phyloP scores from a whole-genome alignment of 2,888 invertebrate genomes.

The Luperina nickerlii region DNA sequence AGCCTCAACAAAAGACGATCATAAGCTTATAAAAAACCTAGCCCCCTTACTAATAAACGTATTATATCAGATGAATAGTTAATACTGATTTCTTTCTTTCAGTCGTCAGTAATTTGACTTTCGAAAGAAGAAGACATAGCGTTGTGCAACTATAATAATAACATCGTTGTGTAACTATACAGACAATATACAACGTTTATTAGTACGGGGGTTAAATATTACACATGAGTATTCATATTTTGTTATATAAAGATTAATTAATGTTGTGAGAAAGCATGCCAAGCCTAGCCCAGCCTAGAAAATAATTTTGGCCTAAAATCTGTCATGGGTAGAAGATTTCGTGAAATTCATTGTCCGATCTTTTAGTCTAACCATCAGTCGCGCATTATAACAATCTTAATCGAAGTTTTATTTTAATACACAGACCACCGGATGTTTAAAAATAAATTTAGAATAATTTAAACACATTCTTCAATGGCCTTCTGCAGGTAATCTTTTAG shows the following conservation, averaged over 20 bases:
- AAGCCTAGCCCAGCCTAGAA: background rate
- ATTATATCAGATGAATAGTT: no score
- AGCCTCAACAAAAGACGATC: no score
- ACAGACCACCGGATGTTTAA: background rate
- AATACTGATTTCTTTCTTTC: no score
- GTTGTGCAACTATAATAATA: no score
- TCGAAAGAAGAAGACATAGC: no score
- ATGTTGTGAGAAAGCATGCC: background rate
- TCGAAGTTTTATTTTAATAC: background rate
- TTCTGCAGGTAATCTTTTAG: background rate
- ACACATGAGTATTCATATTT: no score
- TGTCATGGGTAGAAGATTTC: background rate
- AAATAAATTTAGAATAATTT: background rate
- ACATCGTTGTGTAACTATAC: no score
- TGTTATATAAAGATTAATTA: background rate
- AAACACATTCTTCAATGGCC: background rate
- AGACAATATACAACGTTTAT: no score
- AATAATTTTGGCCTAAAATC: background rate
- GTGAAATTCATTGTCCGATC: background rate
- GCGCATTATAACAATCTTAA: background rate
- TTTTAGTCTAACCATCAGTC: background rate
- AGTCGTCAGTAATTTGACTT: no score
- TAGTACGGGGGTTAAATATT: no score
- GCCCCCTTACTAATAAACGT: no score
- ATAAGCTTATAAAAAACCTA: no score